These are phyloP conservation scores for Enteromius argenteus DNA, from an alignment of 2,797 vertebrate species.

Conservation along the genomic window DNA sequence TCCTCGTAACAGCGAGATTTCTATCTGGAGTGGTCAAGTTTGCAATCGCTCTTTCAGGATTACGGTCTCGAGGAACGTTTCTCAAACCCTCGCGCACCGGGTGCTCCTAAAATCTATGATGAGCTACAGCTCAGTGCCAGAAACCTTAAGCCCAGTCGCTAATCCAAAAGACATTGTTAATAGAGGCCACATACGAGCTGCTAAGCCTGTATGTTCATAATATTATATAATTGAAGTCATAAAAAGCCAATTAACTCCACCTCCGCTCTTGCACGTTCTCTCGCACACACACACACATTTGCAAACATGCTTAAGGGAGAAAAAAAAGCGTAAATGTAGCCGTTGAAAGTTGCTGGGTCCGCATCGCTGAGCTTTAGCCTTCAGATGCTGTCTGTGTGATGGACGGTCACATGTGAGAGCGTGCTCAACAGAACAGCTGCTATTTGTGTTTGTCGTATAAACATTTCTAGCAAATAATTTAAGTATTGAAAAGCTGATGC, in stretches of 20 bases:
- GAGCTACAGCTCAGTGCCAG: slow-evolving; percentile 71
- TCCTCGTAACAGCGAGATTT: slow-evolving; percentile 33
- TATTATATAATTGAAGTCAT: slow-evolving; percentile 89
- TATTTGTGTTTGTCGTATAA: not conserved
- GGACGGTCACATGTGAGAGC: slow-evolving; percentile 8
- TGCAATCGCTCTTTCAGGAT: slow-evolving; percentile 49
- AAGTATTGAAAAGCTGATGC: not conserved
- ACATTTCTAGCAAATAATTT: not conserved
- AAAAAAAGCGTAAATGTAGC: slow-evolving; percentile 1
- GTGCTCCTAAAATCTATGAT: slow-evolving; percentile 68
- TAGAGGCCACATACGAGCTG: slow-evolving; percentile 85
- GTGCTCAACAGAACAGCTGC: not conserved
- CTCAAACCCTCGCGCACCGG: slow-evolving; percentile 66
- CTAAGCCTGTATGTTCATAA: slow-evolving; percentile 87
- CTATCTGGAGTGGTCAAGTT: slow-evolving; percentile 55
- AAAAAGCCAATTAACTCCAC: slow-evolving; percentile 86
- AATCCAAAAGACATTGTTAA: slow-evolving; percentile 87
- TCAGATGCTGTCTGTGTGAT: slow-evolving; percentile 25
- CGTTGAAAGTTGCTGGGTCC: slow-evolving; percentile 35
- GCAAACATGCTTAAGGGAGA: slow-evolving; percentile 21
- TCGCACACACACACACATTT: slow-evolving; percentile 13
- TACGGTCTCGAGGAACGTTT: slow-evolving; percentile 48
- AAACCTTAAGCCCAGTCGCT: slow-evolving; percentile 83
- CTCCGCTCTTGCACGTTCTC: slow-evolving; percentile 53
- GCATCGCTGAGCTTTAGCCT: slow-evolving; percentile 33